Percentiles rank a stretch among this genome's conserved stretches.
Evolutionary conservation across 2,888 invertebrate species (phyloP).

Genomic region (Sycophila texana): DNA sequence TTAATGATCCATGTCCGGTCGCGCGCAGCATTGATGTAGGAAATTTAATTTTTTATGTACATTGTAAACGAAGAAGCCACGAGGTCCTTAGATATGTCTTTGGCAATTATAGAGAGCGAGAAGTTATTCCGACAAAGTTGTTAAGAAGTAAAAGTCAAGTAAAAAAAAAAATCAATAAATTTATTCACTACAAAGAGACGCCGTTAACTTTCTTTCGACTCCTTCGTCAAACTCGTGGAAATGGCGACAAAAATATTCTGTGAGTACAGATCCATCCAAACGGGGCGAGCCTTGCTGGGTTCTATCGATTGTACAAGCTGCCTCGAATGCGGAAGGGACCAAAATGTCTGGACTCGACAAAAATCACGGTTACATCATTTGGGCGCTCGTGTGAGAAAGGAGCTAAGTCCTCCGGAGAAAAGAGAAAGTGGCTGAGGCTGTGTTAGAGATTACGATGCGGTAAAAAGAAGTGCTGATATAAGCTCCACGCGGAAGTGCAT

Average conservation of each 20-base stretch:
- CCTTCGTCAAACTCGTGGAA: no score
- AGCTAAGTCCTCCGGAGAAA: background rate
- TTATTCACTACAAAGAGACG: constrained; percentile 36
- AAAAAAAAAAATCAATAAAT: constrained; percentile 49
- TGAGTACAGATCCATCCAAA: no score
- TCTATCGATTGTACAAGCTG: no score
- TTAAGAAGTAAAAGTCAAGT: constrained; percentile 37
- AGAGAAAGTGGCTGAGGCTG: constrained; percentile 10
- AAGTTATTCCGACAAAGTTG: constrained; percentile 37
- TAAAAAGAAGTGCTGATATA: constrained; percentile 7
- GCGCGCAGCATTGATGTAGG: constrained; percentile 33
- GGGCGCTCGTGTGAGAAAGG: background rate
- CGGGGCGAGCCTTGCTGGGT: no score
- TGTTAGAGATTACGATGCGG: background rate
- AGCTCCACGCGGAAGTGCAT: background rate
- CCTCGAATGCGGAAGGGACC: background rate
- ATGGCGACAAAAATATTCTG: no score
- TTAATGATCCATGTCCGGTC: constrained; percentile 40
- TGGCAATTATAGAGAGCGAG: constrained; percentile 31
- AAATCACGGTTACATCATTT: constrained; percentile 10
- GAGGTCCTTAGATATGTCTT: constrained; percentile 33
- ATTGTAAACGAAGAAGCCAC: constrained; percentile 35
- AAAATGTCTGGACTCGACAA: background rate
- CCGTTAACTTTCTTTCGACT: background rate
- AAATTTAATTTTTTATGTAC: constrained; percentile 54